phyloP scores from a whole-genome alignment of 92 coral and sea anemone genomes.

The Phenganax subtilis region DNA sequence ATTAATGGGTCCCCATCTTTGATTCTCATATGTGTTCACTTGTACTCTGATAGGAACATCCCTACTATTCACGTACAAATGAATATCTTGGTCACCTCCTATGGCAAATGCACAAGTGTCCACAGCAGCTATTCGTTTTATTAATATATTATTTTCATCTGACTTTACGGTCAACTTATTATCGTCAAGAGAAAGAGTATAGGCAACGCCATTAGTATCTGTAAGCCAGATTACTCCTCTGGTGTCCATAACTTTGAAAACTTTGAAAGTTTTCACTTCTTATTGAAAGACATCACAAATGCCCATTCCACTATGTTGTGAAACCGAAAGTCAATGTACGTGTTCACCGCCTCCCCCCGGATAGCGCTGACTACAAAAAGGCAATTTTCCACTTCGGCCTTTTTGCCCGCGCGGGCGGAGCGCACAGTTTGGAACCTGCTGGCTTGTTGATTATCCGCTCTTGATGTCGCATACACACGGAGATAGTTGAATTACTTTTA shows the following conservation, averaged over 20 bases:
- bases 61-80: constrained; percentile 72
- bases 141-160: constrained; percentile 10
- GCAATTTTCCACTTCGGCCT: too few relatives aligned
- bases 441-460: too few relatives aligned
- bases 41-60: constrained; percentile 74
- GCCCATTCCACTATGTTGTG: background rate
- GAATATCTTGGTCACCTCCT: constrained; percentile 83
- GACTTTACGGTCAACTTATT: constrained; percentile 29
- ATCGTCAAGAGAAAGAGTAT: constrained; percentile 25
- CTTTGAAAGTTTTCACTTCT: background rate
- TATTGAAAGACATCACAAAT: background rate
- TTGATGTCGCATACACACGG: too few relatives aligned
- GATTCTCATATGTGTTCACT: constrained; percentile 79
- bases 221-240: constrained; percentile 32
- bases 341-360: background rate
- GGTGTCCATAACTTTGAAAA: background rate
- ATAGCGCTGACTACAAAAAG: too few relatives aligned
- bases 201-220: constrained; percentile 27
- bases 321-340: background rate
- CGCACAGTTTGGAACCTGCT: too few relatives aligned
- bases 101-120: constrained; percentile 93
- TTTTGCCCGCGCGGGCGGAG: too few relatives aligned
- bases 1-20: constrained; percentile 75
- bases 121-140: constrained; percentile 83
- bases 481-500: too few relatives aligned